A percentile compares a stretch with the other conserved stretches of the same genome.
phyloP scores from a whole-genome alignment of 2,888 invertebrate genomes.

The Stramonita haemastoma region DNA sequence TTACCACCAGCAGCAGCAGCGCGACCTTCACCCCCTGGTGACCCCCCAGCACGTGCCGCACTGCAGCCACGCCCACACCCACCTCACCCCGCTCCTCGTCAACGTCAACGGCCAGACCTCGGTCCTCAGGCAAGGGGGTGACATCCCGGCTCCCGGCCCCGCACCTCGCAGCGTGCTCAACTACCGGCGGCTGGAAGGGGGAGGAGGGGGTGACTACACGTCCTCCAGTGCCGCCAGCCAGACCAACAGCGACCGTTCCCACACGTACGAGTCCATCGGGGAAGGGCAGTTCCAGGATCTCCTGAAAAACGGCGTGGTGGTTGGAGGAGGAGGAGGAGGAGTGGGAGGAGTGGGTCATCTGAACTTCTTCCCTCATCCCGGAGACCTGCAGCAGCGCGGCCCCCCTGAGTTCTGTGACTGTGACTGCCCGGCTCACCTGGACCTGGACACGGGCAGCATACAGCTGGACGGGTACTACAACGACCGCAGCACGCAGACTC shows the following conservation, averaged over 20 bases:
- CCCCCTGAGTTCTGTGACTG: slow-evolving; percentile 38
- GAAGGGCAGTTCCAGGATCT: slow-evolving; percentile 47
- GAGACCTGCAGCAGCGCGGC: background rate
- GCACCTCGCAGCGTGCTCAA: background rate
- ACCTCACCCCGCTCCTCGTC: slow-evolving; percentile 34
- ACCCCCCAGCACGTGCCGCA: slow-evolving; percentile 27
- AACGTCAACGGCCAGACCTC: slow-evolving; percentile 29
- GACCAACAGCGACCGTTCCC: slow-evolving; percentile 52
- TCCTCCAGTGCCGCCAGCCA: slow-evolving; percentile 51
- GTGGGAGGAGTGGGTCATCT: background rate
- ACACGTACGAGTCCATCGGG: slow-evolving; percentile 57
- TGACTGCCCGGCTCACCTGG: slow-evolving; percentile 18
- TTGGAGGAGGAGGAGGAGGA: background rate
- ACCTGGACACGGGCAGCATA: background rate
- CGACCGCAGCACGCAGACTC: slow-evolving; percentile 42
- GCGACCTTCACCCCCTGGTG: slow-evolving; percentile 40
- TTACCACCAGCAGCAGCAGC: slow-evolving; percentile 45
- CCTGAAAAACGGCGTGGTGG: slow-evolving; percentile 22
- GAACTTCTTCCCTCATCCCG: background rate
- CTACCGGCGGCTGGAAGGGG: background rate
- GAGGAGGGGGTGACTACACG: slow-evolving; percentile 43
- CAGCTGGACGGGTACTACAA: slow-evolving; percentile 49
- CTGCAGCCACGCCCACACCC: slow-evolving; percentile 39
- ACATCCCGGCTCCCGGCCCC: background rate
- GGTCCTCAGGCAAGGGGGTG: slow-evolving; percentile 16